Conservation (phyloP, 2,888 invertebrate genomes). For the Scaptomyza parva region DNA sequence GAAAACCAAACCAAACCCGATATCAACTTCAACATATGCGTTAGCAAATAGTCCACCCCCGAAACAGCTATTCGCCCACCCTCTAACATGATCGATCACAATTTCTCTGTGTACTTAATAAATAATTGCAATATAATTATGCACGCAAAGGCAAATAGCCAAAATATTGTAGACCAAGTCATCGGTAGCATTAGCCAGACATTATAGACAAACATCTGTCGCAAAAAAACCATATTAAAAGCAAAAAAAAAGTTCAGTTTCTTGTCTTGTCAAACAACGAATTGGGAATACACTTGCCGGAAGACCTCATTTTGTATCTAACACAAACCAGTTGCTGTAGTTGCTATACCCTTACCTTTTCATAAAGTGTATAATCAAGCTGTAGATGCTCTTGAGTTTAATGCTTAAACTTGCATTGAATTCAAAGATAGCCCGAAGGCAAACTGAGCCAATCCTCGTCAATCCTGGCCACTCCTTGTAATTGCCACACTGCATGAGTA, state of each 20-base stretch:
- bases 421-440: constrained; percentile 37
- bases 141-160: constrained; percentile 66
- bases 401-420: constrained; percentile 29
- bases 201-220: constrained; percentile 73
- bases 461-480: constrained; percentile 67
- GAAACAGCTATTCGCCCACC: constrained; percentile 2
- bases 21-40: constrained; percentile 51
- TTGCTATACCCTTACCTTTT: not conserved
- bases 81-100: constrained; percentile 73
- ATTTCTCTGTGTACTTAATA: constrained; percentile 77
- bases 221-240: constrained; percentile 57
- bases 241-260: constrained; percentile 9
- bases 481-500: constrained; percentile 58
- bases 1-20: constrained; percentile 18
- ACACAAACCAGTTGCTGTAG: constrained; percentile 3
- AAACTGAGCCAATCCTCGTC: constrained; percentile 42
- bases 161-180: constrained; percentile 61
- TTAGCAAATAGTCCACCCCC: constrained; percentile 19
- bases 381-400: constrained; percentile 26
- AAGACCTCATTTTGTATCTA: no score
- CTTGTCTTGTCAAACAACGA: not conserved
- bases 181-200: constrained; percentile 24
- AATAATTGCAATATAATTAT: constrained; percentile 81
- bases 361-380: constrained; percentile 43
- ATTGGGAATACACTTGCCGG: constrained; percentile 21